Conservation (phyloP, 1,140 invertebrate species). For the Leptinotarsa texana region DNA sequence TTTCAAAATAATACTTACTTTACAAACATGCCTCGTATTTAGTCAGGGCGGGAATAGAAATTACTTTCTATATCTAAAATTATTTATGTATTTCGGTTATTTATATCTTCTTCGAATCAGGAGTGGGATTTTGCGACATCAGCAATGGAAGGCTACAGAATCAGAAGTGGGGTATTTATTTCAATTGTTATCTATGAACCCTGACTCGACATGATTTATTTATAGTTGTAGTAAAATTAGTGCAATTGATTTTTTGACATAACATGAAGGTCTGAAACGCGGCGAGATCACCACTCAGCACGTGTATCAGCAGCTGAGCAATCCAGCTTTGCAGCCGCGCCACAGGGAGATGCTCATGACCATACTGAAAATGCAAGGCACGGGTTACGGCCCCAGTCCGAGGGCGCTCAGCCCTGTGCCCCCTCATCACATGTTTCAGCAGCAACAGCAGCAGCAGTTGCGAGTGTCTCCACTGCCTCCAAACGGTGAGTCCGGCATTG, state of each 20-base stretch:
- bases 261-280: conserved; percentile 63
- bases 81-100: too few relatives aligned
- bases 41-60: too few relatives aligned
- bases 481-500: conserved; percentile 55
- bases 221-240: too few relatives aligned
- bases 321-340: conserved; percentile 70
- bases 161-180: too few relatives aligned
- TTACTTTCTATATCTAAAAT: too few relatives aligned
- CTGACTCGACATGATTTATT: too few relatives aligned
- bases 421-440: conserved; percentile 53
- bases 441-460: conserved; percentile 59
- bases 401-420: conserved; percentile 60
- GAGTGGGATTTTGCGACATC: too few relatives aligned
- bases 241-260: background rate
- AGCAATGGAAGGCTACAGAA: too few relatives aligned
- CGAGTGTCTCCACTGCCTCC: conserved; percentile 62
- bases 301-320: conserved; percentile 73
- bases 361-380: conserved; percentile 63
- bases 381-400: conserved; percentile 56
- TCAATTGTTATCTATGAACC: too few relatives aligned
- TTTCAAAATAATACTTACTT: too few relatives aligned
- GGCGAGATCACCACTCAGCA: conserved; percentile 75
- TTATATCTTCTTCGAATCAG: too few relatives aligned
- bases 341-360: conserved; percentile 73
- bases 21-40: too few relatives aligned